Percentiles rank a stretch among this genome's conserved stretches.
phyloP scores from a whole-genome alignment of 2,113 vertebrate genomes.

The Odocoileus hemionus region DNA sequence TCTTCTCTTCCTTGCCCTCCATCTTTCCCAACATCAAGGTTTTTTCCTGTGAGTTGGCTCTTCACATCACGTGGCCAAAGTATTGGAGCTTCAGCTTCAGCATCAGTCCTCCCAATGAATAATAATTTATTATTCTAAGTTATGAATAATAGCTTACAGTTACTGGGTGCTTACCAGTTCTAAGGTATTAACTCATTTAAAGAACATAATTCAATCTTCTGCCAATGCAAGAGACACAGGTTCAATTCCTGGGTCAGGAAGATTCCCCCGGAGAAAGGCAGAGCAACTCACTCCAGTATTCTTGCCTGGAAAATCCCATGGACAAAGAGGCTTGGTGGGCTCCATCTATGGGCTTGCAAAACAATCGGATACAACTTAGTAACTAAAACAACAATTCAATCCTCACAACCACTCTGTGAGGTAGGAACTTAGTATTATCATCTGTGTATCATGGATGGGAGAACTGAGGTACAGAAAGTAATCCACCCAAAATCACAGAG shows the following conservation, averaged over 20 bases:
- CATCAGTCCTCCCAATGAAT: background rate
- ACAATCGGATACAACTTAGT: background rate
- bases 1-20: background rate
- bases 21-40: background rate
- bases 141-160: conserved; percentile 12
- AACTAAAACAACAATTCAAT: background rate
- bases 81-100: background rate
- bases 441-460: background rate
- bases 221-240: background rate
- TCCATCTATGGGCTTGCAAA: background rate
- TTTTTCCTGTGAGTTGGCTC: background rate
- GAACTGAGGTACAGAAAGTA: conserved; percentile 3
- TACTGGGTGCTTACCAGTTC: background rate
- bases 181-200: conserved; percentile 16
- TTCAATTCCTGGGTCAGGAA: background rate
- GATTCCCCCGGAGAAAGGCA: background rate
- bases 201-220: background rate
- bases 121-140: conserved; percentile 9
- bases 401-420: background rate
- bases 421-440: background rate
- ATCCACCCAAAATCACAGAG: background rate
- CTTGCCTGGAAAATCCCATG: background rate
- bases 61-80: background rate
- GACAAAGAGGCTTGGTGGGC: background rate
- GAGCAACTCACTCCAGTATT: background rate